Evolutionary conservation across 2,888 invertebrate species (phyloP).

Genomic region (Callimorpha dominula): DNA sequence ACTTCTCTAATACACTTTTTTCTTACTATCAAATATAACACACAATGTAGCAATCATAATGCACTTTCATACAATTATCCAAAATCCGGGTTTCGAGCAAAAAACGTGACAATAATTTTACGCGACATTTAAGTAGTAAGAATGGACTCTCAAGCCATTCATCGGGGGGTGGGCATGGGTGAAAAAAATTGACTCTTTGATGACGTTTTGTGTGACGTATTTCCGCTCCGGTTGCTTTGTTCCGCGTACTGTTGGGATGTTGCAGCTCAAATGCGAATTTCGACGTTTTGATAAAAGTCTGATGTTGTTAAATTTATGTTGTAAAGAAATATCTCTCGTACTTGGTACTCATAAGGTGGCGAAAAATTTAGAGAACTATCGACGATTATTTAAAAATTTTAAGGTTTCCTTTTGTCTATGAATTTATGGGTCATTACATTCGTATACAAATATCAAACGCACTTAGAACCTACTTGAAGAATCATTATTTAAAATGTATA

Average conservation of each 20-base stretch:
- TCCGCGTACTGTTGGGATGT: conserved; percentile 42
- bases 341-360: background rate
- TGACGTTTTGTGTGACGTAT: conserved; percentile 51
- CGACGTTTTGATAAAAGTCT: conserved; percentile 16
- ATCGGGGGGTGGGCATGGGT: conserved; percentile 45
- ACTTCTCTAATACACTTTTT: conserved; percentile 19
- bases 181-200: conserved; percentile 53
- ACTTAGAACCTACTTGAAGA: no score
- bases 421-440: no score
- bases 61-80: conserved; percentile 41
- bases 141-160: conserved; percentile 56
- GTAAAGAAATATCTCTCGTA: background rate
- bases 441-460: no score
- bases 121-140: conserved; percentile 61
- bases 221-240: conserved; percentile 62
- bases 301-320: background rate
- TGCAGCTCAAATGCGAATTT: conserved; percentile 6
- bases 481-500: no score
- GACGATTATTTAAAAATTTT: background rate
- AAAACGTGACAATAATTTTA: conserved; percentile 53
- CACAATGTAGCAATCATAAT: conserved; percentile 37
- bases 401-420: no score
- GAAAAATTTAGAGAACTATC: background rate
- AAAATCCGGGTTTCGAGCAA: conserved; percentile 38
- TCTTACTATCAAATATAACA: conserved; percentile 17